A percentile compares a stretch with the other conserved stretches of the same genome.
These are phyloP conservation scores for Nesogale talazaci DNA, from an alignment of 2,113 vertebrate species.

Conservation along the genomic window DNA sequence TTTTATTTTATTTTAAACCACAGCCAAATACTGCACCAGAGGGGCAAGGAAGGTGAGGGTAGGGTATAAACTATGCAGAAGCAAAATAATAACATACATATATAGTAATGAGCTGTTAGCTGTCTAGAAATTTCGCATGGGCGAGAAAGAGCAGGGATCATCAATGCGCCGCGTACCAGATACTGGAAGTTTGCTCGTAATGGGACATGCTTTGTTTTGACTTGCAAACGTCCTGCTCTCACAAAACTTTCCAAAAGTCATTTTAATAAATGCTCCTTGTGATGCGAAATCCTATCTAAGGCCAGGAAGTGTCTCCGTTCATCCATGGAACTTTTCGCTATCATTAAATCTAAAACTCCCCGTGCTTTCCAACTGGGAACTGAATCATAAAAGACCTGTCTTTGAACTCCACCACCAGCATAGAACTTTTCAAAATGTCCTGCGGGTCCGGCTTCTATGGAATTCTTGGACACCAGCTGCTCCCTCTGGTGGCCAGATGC, in stretches of 20 bases:
- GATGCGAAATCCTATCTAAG: constrained; percentile 50
- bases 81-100: neutral
- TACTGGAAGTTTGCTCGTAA: neutral
- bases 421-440: constrained; percentile 65
- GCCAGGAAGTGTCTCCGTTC: neutral
- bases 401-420: constrained; percentile 66
- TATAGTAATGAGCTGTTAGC: neutral
- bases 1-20: constrained; percentile 33
- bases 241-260: constrained; percentile 8
- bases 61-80: neutral
- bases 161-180: neutral
- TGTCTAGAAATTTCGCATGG: neutral
- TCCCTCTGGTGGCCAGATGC: constrained; percentile 74
- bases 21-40: neutral
- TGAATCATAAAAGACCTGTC: constrained; percentile 63
- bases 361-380: constrained; percentile 32
- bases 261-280: constrained; percentile 49
- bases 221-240: constrained; percentile 32
- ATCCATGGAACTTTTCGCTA: constrained; percentile 19
- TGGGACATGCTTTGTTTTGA: constrained; percentile 16
- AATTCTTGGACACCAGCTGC: constrained; percentile 64
- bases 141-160: neutral
- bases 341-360: constrained; percentile 66
- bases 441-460: constrained; percentile 50
- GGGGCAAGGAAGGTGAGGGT: neutral